Evolutionary conservation across 2,888 invertebrate species (phyloP), one percentile per base, ranked within the genome.

Genomic region (Hydriomena furcata): DNA sequence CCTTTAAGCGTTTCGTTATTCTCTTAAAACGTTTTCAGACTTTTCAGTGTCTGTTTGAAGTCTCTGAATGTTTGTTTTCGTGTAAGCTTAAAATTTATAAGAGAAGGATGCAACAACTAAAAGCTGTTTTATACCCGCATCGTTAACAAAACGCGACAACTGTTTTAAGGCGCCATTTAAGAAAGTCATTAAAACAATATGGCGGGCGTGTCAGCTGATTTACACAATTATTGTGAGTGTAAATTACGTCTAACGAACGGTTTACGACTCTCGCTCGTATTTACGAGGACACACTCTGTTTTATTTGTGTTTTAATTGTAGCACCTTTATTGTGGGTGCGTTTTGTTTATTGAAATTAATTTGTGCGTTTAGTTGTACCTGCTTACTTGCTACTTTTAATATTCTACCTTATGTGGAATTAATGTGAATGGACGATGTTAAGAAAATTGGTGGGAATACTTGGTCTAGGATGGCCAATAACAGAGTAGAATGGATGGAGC

Each of bases 191-290:
- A 61, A 65, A 63, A 60, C 61, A 63, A 63, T 43, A 60, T 60
- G 55, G 58, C 49, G 41, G 27, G 20, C 38, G 7, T 32, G 27
- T 38, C 54, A 42, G 50, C 61, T 77, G 74, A 77, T 77, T 78
- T 76, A 75, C 68, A 68, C 68, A 67, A 72, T 76, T 73, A 78
- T 76, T 71, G 71, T 67, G 58, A 57, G 51, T 73, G 76, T 83
- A 83, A 82, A 82, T 81, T 71, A 74, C 48, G 43, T 43, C 70
- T 82, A 82, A 84, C 81, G 79, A 84, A 79, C 71, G 64, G 63
- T 84, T 83, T 83, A 82, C 76, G 76, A 75, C 65, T 42, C 49
- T 25, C 51, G 31, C 63, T 12, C 40, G 30, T 58, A 63, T 75
- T 77, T 74, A 76, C 71, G 73, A 71, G 60, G 47, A 28, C 52